Evolutionary conservation across 2,113 vertebrate genomes (phyloP).

Genomic region (Phyllostomus hastatus): DNA sequence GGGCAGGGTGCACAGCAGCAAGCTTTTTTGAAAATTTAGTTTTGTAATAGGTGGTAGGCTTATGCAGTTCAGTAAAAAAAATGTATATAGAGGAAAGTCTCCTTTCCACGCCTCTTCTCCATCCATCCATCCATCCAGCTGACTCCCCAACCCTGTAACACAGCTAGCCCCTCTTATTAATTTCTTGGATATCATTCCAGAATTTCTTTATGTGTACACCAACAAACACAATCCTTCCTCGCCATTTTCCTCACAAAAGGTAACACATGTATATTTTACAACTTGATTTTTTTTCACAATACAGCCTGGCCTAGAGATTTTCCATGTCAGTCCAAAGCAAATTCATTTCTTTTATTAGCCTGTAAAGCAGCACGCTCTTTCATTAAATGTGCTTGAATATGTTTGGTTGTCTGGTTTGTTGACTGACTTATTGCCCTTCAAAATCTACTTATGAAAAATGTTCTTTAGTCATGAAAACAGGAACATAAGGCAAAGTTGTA

Average conservation of each 20-base stretch:
- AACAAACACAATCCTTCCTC: not conserved
- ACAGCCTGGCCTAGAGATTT: not conserved
- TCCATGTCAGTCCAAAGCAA: not conserved
- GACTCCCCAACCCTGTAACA: too few species aligned
- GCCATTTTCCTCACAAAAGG: not conserved
- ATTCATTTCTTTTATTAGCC: not conserved
- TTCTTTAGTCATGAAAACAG: slow-evolving; percentile 9
- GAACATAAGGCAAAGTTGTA: not conserved
- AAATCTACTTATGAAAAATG: not conserved
- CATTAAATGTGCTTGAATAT: not conserved
- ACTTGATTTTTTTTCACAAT: not conserved
- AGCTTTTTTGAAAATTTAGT: not conserved
- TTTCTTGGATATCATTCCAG: not conserved
- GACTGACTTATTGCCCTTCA: not conserved
- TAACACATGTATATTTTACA: not conserved
- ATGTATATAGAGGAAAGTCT: not conserved
- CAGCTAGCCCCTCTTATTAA: not conserved
- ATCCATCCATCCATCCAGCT: not conserved
- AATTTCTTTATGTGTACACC: not conserved
- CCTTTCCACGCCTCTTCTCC: not conserved
- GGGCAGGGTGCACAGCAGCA: not conserved
- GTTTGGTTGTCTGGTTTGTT: not conserved
- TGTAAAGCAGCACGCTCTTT: not conserved
- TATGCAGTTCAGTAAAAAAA: not conserved
- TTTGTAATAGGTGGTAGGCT: not conserved